phyloP scores from a whole-genome alignment of 2,888 invertebrate genomes.

The Leptarthrus brevirostris region DNA sequence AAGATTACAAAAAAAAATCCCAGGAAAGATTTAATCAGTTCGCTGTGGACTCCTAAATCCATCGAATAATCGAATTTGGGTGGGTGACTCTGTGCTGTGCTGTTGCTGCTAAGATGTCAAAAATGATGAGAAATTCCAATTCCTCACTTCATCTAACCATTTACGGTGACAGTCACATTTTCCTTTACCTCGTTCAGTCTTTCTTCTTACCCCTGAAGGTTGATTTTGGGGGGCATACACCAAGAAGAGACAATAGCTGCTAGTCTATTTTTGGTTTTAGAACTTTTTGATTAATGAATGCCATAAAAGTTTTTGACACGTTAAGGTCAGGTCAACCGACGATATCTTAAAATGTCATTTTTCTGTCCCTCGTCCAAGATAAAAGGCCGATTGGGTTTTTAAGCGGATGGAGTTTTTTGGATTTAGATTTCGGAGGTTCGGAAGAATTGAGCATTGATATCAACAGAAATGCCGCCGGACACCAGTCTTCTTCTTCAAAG shows the following conservation, averaged over 20 bases:
- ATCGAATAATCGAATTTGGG: constrained; percentile 4
- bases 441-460: no score
- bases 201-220: neutral
- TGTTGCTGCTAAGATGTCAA: neutral
- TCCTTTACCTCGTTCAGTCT: neutral
- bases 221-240: no score
- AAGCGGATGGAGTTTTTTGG: no score
- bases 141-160: neutral
- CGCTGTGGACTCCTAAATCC: neutral
- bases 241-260: neutral
- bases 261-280: neutral
- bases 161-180: neutral
- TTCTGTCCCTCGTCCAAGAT: neutral
- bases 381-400: no score
- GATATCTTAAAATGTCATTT: constrained; percentile 4
- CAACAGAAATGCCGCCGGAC: no score
- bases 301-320: constrained; percentile 16
- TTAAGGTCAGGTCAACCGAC: constrained; percentile 31
- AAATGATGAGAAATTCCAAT: neutral
- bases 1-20: neutral
- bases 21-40: neutral
- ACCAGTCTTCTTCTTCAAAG: no score
- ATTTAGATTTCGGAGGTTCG: no score
- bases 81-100: neutral
- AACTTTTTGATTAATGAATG: constrained; percentile 22